These are phyloP conservation scores for Heterochromis multidens DNA, from an alignment of 2,113 vertebrate genomes.

Conservation along the genomic window DNA sequence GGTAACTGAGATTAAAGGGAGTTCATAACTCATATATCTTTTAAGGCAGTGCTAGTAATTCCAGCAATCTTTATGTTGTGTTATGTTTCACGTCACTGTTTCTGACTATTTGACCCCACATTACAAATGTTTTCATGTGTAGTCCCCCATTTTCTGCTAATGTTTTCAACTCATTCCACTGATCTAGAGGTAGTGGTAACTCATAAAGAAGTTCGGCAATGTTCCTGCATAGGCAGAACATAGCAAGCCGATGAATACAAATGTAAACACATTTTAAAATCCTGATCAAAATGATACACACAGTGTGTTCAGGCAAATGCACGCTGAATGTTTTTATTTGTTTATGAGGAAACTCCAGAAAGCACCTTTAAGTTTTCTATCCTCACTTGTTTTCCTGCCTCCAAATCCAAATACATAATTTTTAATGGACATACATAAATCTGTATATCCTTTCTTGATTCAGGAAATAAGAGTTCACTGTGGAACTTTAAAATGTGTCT, in stretches of 20 bases:
- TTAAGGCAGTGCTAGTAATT: background rate
- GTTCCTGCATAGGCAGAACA: background rate
- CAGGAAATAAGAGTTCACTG: background rate
- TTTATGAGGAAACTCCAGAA: background rate
- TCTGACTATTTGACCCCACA: background rate
- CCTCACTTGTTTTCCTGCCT: background rate
- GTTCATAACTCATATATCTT: background rate
- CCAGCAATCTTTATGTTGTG: background rate
- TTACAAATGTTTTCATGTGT: background rate
- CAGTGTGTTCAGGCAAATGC: background rate
- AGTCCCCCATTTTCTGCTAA: background rate
- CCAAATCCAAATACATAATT: background rate
- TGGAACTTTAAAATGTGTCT: background rate
- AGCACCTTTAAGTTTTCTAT: background rate
- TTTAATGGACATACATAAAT: background rate
- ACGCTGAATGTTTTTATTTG: background rate
- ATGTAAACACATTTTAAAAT: background rate
- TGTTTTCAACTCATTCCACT: background rate
- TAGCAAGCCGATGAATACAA: background rate
- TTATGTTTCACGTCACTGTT: background rate
- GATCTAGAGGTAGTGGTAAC: background rate
- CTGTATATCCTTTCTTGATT: background rate
- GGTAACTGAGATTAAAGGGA: background rate
- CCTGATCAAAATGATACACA: background rate
- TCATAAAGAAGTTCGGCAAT: background rate